Evolutionary conservation across 2,113 vertebrate species (phyloP).

Genomic region (Grus americana): DNA sequence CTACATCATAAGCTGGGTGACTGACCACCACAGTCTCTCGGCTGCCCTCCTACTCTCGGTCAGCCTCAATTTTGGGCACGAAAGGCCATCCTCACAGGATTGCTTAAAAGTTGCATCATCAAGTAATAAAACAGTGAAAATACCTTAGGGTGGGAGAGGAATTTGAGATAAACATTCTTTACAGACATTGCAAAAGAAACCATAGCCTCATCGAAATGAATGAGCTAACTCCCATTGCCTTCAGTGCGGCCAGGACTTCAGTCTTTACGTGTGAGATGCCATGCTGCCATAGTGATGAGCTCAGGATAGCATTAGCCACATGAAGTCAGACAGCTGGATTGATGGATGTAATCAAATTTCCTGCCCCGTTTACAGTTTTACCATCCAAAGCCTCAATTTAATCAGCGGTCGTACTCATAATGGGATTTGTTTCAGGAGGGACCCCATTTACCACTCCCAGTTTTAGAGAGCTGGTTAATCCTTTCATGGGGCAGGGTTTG

Average conservation of each 20-base stretch:
- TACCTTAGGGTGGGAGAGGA: constrained; percentile 11
- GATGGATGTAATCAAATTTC: constrained; percentile 30
- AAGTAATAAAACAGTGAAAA: constrained; percentile 44
- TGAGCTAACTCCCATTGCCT: not conserved
- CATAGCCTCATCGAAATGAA: not conserved
- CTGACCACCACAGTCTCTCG: fast-evolving
- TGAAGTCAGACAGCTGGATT: not conserved
- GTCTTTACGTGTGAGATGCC: not conserved
- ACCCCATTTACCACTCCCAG: not conserved
- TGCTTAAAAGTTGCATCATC: constrained; percentile 23
- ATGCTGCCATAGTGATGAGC: not conserved
- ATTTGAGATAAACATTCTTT: constrained; percentile 40
- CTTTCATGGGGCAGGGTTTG: not conserved
- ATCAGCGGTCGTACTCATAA: not conserved
- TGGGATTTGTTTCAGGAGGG: constrained; percentile 34
- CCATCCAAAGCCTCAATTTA: not conserved
- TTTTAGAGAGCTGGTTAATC: constrained; percentile 27
- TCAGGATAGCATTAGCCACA: not conserved
- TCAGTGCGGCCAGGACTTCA: not conserved
- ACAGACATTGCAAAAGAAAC: constrained; percentile 33
- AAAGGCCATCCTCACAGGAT: not conserved
- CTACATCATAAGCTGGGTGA: not conserved
- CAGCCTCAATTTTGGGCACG: not conserved
- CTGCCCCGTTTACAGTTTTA: not conserved
- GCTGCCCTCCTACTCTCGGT: not conserved